Conservation (phyloP, 2,113 vertebrate species). For the Corydoras maculifer region DNA sequence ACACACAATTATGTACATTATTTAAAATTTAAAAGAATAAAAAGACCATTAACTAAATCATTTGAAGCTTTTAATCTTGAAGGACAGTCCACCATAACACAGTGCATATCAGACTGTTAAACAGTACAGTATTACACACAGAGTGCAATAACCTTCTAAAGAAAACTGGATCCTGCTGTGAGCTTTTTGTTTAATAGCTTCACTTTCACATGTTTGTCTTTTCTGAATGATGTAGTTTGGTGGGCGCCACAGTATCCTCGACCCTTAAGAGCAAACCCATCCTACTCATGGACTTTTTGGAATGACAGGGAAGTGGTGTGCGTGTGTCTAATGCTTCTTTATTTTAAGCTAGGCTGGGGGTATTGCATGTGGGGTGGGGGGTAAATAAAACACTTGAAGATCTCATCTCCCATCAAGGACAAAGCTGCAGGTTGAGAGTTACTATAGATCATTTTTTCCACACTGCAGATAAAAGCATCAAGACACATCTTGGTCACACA, state of each 20-base stretch:
- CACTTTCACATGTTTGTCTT: not conserved
- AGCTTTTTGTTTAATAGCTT: not conserved
- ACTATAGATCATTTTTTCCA: slow-evolving; percentile 25
- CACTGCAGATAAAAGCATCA: slow-evolving; percentile 22
- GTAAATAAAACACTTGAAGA: slow-evolving; percentile 35
- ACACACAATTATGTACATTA: no score
- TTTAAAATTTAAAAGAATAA: no score
- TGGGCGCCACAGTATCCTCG: not conserved
- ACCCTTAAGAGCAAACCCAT: not conserved
- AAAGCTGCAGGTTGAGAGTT: slow-evolving; percentile 13
- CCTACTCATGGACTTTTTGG: not conserved
- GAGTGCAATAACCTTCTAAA: no score
- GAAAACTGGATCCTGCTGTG: no score
- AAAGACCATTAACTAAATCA: no score
- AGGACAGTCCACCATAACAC: no score
- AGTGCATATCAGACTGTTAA: no score
- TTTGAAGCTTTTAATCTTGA: no score
- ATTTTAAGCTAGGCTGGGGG: not conserved
- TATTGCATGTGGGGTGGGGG: not conserved
- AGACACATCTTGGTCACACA: slow-evolving; percentile 10
- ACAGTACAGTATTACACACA: no score
- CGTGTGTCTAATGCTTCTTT: not conserved
- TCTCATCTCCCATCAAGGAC: slow-evolving; percentile 37
- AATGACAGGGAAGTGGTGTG: not conserved
- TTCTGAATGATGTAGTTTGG: not conserved